These are phyloP conservation scores for Cephalotes varians DNA, from an alignment of 2,888 invertebrate genomes.

Conservation along the genomic window DNA sequence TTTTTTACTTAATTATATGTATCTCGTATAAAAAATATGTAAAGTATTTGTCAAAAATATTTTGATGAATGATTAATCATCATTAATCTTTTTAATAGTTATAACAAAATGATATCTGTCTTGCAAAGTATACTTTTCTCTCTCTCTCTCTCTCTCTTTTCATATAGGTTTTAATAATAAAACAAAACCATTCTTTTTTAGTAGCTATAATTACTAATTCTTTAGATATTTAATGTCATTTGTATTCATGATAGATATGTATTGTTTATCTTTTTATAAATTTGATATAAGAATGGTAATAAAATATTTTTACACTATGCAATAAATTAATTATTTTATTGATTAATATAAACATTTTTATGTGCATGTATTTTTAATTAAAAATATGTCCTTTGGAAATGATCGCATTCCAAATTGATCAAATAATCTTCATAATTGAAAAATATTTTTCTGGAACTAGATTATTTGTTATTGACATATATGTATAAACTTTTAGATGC, in stretches of 20 bases:
- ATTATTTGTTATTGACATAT: no score
- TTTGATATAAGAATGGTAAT: not conserved
- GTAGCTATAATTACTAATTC: not conserved
- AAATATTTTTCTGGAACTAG: not conserved
- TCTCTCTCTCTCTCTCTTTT: no score
- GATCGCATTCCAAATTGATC: not conserved
- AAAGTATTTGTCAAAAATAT: not conserved
- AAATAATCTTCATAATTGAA: not conserved
- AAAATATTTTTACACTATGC: not conserved
- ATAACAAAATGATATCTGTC: not conserved
- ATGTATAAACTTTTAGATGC: not conserved
- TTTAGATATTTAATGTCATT: not conserved
- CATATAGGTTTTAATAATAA: not conserved
- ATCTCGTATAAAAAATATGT: not conserved
- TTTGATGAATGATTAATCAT: not conserved
- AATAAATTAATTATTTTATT: not conserved
- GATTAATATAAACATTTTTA: not conserved
- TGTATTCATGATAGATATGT: not conserved
- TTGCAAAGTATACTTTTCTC: no score
- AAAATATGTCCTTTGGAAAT: not conserved
- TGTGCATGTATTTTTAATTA: slow-evolving; percentile 8
- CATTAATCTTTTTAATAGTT: not conserved
- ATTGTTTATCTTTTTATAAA: not conserved
- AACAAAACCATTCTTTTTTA: not conserved
- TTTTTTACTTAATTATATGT: not conserved